Percentiles rank a stretch among this genome's conserved stretches.
Evolutionary conservation across 2,797 vertebrate species (phyloP).

Genomic region (Syngnathus acus): DNA sequence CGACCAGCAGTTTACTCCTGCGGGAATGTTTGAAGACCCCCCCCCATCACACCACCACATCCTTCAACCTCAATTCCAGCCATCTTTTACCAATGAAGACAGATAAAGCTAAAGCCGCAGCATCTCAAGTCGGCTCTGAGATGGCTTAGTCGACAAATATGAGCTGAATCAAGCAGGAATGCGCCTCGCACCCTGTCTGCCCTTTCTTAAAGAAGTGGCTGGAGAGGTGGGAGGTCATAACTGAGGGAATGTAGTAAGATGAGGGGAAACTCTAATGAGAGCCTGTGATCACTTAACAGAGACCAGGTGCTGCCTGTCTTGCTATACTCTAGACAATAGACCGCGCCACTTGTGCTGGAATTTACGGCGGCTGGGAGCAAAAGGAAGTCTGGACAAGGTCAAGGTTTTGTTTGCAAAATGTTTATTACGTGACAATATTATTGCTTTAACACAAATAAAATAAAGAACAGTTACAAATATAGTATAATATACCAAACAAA

Average conservation of each 20-base stretch:
- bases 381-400: constrained; percentile 37
- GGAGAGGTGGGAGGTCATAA: constrained; percentile 31
- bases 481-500: constrained; percentile 61
- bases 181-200: constrained; percentile 52
- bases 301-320: constrained; percentile 54
- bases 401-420: constrained; percentile 64
- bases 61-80: constrained; percentile 35
- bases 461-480: constrained; percentile 72
- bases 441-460: constrained; percentile 69
- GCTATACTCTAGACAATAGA: constrained; percentile 39
- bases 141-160: constrained; percentile 50
- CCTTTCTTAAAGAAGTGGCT: constrained; percentile 13
- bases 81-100: constrained; percentile 50
- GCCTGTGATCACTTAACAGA: constrained; percentile 60
- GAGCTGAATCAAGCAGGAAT: constrained; percentile 60
- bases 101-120: constrained; percentile 51
- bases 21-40: constrained; percentile 52
- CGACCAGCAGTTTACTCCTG: constrained; percentile 19
- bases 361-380: constrained; percentile 36
- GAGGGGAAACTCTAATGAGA: constrained; percentile 51
- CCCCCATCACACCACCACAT: constrained; percentile 16
- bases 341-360: constrained; percentile 22
- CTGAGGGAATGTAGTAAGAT: constrained; percentile 44
- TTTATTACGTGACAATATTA: constrained; percentile 72
- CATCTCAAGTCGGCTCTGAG: constrained; percentile 43